Evolutionary conservation across 2,888 invertebrate genomes (phyloP).

Genomic region (Melangyna quadrimaculata): DNA sequence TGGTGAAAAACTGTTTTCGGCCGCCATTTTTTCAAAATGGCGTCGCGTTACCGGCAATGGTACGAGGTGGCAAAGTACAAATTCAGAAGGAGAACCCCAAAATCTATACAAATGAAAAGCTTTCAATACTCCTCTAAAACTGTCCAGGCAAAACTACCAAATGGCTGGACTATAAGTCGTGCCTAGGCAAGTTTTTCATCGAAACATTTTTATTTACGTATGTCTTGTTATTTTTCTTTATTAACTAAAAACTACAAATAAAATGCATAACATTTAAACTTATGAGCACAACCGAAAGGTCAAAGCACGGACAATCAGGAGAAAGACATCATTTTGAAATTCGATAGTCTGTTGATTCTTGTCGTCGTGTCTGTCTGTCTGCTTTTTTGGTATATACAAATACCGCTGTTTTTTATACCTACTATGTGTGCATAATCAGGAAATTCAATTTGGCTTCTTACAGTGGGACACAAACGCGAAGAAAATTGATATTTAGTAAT

Average conservation of each 20-base stretch:
- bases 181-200: too few species aligned
- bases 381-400: background rate
- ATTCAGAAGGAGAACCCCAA: too few species aligned
- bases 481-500: too few species aligned
- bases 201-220: too few species aligned
- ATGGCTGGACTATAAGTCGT: too few species aligned
- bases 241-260: background rate
- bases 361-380: background rate
- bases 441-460: slow-evolving; percentile 43
- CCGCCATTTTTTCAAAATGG: too few species aligned
- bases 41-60: too few species aligned
- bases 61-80: too few species aligned
- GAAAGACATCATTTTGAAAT: slow-evolving; percentile 57
- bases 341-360: slow-evolving; percentile 39
- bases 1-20: too few species aligned
- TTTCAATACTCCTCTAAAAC: too few species aligned
- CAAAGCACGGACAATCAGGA: background rate
- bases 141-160: too few species aligned
- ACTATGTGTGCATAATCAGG: slow-evolving; percentile 51
- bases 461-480: background rate
- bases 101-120: too few species aligned
- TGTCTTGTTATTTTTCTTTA: background rate
- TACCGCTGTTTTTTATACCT: background rate
- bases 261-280: background rate
- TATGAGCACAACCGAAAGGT: background rate